Evolutionary conservation across 1,140 invertebrate genomes (phyloP).

Genomic region (Drosophila kikkawai): DNA sequence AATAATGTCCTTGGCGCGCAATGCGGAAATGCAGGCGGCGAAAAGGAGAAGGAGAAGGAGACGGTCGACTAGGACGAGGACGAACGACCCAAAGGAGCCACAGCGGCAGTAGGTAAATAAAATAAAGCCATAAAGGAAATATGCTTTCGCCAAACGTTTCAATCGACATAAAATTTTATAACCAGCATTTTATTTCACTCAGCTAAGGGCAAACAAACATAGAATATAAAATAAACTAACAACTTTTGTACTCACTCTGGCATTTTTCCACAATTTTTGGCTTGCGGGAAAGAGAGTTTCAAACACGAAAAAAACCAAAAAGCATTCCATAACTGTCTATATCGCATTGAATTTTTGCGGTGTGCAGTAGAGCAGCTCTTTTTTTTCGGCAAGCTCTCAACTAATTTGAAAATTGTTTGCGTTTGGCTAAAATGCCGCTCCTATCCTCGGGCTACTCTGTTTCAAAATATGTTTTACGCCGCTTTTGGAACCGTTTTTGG

Average conservation of each 20-base stretch:
- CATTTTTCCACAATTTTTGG: constrained; percentile 23
- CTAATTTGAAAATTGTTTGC: constrained; percentile 53
- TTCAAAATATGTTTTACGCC: constrained; percentile 64
- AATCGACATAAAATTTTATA: constrained; percentile 80
- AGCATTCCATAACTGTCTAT: constrained; percentile 64
- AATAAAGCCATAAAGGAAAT: constrained; percentile 78
- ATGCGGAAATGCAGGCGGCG: constrained; percentile 71
- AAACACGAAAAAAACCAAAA: constrained; percentile 19
- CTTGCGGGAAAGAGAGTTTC: neutral
- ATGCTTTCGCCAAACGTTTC: constrained; percentile 72
- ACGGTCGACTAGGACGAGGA: too few relatives aligned
- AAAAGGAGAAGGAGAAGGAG: neutral
- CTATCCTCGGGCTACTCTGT: neutral
- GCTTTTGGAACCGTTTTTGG: constrained; percentile 46
- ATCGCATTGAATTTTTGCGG: constrained; percentile 59
- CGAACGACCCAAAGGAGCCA: constrained; percentile 6
- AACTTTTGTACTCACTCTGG: constrained; percentile 34
- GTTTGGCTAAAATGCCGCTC: constrained; percentile 2
- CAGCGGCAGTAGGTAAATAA: constrained; percentile 71
- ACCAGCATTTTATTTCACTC: constrained; percentile 73
- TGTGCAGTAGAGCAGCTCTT: neutral
- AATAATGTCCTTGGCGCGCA: constrained; percentile 79
- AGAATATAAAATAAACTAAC: constrained; percentile 38
- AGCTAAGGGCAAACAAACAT: constrained; percentile 32
- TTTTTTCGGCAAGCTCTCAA: constrained; percentile 17